Evolutionary conservation across 1,140 invertebrate genomes (phyloP), one percentile per base, ranked within the genome.

Genomic region (Philopotamus ludificatus): DNA sequence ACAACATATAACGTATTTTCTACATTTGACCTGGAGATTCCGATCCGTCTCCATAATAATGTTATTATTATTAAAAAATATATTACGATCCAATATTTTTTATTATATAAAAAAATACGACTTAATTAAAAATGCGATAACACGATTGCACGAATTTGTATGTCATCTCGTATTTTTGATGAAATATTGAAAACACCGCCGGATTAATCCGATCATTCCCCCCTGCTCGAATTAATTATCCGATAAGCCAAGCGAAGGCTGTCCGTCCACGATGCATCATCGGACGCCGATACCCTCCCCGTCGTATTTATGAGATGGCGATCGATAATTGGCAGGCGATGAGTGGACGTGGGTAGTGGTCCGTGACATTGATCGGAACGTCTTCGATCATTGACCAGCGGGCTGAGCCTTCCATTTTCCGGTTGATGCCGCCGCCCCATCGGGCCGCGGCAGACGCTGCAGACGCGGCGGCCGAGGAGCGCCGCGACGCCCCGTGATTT

Each of bases 351-450:
- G 4, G 28, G 25, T 3, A 34, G 1, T n/a, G 10, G 10, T 7
- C 51, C 8, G 12, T 60, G 57, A 60, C 57, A 44, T 60, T 60
- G 57, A 60, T 42, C 42, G 39, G 47, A 39, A 41, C 18, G 21
- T 23, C 47, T 47, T 34, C 15, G 44, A 60, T 60, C 42, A 42
- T 42, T 60, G 57, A 60, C 57, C 57, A 39, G 44, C 42, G 57
- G 47, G 39, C 1, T 8, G 41, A 7, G 28, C 4, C 12, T 7
- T 34, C 44, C 47, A 60, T 60, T 60, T 60, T 60, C 45, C 57
- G 57, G 57, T 47, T 60, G 44, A 16, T 42, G 57, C 57, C 57
- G 15, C 21, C 42, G 42, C 57, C 21, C 57, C 47, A 60, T 60
- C 57, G 57, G 10, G 44, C 44, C 12, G 22, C 42, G 23, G 41